A percentile compares a stretch with the other conserved stretches of the same genome.
These are phyloP conservation scores for Avahi laniger DNA, from an alignment of 2,797 vertebrate species.

Conservation along the genomic window DNA sequence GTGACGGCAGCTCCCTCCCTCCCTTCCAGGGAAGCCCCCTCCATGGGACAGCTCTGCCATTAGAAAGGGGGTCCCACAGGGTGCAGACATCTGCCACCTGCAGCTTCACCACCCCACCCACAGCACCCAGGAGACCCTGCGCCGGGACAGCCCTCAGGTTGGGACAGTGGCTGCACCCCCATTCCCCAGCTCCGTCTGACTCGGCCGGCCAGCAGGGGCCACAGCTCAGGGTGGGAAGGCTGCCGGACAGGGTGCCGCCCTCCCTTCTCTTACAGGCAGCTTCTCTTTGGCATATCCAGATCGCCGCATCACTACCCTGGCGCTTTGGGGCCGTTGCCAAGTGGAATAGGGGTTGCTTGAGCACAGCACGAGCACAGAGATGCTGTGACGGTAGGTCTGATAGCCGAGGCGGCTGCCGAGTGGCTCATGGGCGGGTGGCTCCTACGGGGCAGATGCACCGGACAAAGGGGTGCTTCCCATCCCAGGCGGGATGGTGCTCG, in stretches of 20 bases:
- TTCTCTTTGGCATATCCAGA: not conserved
- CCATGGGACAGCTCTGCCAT: not conserved
- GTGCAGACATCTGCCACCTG: not conserved
- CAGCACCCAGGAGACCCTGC: too few relatives aligned
- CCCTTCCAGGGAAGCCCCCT: not conserved
- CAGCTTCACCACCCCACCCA: too few relatives aligned
- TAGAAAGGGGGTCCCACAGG: too few relatives aligned
- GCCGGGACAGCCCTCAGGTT: not conserved
- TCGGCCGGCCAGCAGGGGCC: not conserved
- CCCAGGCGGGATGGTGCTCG: not conserved
- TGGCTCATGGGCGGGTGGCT: not conserved
- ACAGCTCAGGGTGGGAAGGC: not conserved
- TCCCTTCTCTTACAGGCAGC: not conserved
- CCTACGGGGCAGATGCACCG: not conserved
- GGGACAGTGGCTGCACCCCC: not conserved
- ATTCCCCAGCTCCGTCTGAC: too few relatives aligned
- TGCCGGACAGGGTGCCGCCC: not conserved
- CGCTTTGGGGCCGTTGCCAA: not conserved
- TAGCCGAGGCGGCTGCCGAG: not conserved
- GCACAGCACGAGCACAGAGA: not conserved
- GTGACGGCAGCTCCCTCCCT: fast-evolving
- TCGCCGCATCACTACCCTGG: not conserved
- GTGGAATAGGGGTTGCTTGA: not conserved
- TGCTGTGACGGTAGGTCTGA: not conserved
- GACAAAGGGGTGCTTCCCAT: not conserved